A percentile compares a stretch with the other conserved stretches of the same genome.
phyloP scores from a whole-genome alignment of 2,113 vertebrate genomes.

The Pseudorhombus dupliciocellatus region DNA sequence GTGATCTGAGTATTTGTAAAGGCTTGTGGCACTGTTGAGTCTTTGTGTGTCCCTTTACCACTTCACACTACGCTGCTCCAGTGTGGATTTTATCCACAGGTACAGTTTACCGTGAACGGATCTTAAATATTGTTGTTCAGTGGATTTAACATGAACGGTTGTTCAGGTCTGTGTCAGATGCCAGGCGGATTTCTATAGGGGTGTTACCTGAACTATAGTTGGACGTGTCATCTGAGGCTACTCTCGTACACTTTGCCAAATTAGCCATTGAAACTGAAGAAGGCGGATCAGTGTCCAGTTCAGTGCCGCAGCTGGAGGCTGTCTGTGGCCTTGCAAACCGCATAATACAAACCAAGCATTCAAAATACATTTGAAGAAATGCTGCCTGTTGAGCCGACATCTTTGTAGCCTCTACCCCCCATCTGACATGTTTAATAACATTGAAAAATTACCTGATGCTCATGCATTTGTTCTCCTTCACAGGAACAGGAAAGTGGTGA shows the following conservation, averaged over 20 bases:
- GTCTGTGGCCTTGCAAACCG: constrained; percentile 1
- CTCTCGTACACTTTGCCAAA: constrained; percentile 40
- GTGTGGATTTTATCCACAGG: background rate
- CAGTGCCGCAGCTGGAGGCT: constrained; percentile 11
- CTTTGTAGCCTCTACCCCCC: too few species aligned
- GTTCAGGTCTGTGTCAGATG: background rate
- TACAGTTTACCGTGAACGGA: background rate
- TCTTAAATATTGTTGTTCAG: background rate
- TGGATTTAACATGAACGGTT: background rate
- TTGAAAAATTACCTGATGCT: constrained; percentile 12
- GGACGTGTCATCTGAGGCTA: constrained; percentile 49
- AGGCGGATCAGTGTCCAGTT: constrained; percentile 39
- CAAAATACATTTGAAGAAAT: background rate
- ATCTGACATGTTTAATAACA: background rate
- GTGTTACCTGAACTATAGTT: constrained; percentile 38
- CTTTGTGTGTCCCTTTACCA: background rate
- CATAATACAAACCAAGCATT: background rate
- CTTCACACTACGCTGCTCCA: background rate
- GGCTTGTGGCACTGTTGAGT: background rate
- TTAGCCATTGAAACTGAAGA: constrained; percentile 61
- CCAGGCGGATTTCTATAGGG: background rate
- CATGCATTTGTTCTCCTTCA: constrained; percentile 44
- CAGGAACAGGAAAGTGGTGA: constrained; percentile 99
- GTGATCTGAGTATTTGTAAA: constrained; percentile 17
- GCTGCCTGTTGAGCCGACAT: background rate